Evolutionary conservation across 2,113 vertebrate genomes (phyloP).

Genomic region (Panthera leo): DNA sequence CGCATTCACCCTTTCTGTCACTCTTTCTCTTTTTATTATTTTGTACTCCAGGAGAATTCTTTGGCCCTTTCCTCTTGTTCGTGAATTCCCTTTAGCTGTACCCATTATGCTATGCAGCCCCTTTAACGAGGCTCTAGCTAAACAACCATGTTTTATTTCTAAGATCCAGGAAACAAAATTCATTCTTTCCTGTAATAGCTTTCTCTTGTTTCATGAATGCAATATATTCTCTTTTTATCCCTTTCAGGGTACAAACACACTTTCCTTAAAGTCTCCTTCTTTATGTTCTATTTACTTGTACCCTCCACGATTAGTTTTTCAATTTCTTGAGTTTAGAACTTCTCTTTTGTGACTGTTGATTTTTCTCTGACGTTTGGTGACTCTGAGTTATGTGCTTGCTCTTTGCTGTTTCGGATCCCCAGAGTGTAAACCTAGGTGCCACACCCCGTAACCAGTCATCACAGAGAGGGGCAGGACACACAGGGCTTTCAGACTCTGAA

Average conservation of each 20-base stretch:
- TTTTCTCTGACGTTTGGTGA: background rate
- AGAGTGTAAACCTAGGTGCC: background rate
- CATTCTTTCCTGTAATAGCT: background rate
- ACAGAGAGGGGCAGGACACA: background rate
- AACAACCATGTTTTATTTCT: conserved; percentile 16
- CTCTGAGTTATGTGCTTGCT: background rate
- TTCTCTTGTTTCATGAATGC: conserved; percentile 34
- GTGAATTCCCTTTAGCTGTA: background rate
- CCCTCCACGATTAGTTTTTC: background rate
- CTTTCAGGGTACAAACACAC: background rate
- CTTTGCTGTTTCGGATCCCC: background rate
- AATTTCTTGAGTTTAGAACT: background rate
- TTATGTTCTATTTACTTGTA: background rate
- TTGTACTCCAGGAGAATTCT: background rate
- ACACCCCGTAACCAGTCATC: background rate
- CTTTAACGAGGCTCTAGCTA: background rate
- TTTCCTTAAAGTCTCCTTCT: background rate
- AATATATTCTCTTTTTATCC: background rate
- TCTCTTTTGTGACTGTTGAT: background rate
- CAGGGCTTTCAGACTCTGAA: background rate
- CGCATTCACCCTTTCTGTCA: background rate
- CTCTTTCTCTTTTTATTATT: background rate
- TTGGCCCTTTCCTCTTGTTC: background rate
- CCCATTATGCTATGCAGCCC: background rate
- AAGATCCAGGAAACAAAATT: conserved; percentile 10